Evolutionary conservation across 2,888 invertebrate species (phyloP).

Genomic region (Lithophane semibrunnea): DNA sequence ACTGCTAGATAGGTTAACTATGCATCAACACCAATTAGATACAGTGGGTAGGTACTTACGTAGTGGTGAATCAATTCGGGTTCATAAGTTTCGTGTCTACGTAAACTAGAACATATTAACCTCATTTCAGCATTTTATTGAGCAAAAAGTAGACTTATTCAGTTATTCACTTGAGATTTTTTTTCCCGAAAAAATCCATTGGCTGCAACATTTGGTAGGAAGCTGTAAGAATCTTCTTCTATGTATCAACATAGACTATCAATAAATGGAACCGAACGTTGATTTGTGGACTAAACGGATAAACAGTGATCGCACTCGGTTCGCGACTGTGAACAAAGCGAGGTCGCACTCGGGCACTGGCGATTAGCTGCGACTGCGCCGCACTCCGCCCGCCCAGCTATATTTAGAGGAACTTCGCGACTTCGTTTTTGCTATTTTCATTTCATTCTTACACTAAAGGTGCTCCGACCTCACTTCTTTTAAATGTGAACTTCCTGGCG

Average conservation of each 20-base stretch:
- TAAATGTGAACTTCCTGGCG: conserved; percentile 73
- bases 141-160: conserved; percentile 23
- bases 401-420: conserved; percentile 89
- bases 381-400: conserved; percentile 83
- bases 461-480: conserved; percentile 81
- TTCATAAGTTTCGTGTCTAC: conserved; percentile 69
- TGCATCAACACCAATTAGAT: conserved; percentile 52
- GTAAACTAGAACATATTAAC: conserved; percentile 77
- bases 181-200: conserved; percentile 17
- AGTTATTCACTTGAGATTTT: conserved; percentile 20
- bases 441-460: conserved; percentile 82
- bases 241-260: conserved; percentile 14
- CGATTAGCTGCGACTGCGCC: conserved; percentile 72
- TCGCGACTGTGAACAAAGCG: conserved; percentile 78
- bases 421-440: conserved; percentile 89
- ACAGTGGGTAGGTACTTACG: conserved; percentile 77
- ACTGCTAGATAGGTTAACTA: conserved; percentile 42
- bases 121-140: conserved; percentile 68
- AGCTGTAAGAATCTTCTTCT: conserved; percentile 7
- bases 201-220: conserved; percentile 3
- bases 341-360: conserved; percentile 75
- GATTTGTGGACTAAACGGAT: conserved; percentile 55
- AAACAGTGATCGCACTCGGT: conserved; percentile 62
- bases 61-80: conserved; percentile 74
- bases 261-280: conserved; percentile 22